Percentiles rank a stretch among this genome's conserved stretches.
Conservation (phyloP, 2,888 invertebrate species). For the Odontomyia ornata region DNA sequence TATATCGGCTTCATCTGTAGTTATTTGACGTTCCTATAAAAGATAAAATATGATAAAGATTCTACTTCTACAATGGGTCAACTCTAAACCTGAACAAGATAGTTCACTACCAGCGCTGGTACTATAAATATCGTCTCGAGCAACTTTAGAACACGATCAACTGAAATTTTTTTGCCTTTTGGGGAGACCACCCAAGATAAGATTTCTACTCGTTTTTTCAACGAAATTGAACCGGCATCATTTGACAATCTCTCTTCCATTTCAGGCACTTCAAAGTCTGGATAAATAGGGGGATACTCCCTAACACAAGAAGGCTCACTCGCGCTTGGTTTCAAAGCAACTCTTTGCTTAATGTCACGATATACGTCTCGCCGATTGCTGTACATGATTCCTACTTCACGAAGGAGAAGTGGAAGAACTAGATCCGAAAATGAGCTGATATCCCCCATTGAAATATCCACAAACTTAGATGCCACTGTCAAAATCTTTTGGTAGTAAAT, state of each 20-base stretch:
- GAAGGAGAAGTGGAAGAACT: conserved; percentile 42
- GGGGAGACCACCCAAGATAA: conserved; percentile 42
- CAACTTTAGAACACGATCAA: conserved; percentile 5
- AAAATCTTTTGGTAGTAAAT: conserved; percentile 35
- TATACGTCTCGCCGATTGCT: conserved; percentile 3
- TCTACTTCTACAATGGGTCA: background rate
- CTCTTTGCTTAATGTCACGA: background rate
- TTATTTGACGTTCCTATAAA: conserved; percentile 46
- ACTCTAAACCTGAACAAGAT: conserved; percentile 42
- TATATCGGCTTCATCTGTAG: conserved; percentile 48
- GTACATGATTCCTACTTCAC: conserved; percentile 44
- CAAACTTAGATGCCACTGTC: conserved; percentile 40
- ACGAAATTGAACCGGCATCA: background rate
- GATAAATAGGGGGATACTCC: conserved; percentile 44
- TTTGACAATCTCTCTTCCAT: conserved; percentile 33
- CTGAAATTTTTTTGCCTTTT: conserved; percentile 4
- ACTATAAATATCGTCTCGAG: conserved; percentile 34
- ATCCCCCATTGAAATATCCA: conserved; percentile 45
- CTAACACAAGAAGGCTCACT: conserved; percentile 42
- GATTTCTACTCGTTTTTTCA: conserved; percentile 23
- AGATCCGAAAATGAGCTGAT: conserved; percentile 42
- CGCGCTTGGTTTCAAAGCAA: conserved; percentile 46
- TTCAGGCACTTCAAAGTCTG: conserved; percentile 32
- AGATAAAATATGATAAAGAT: background rate
- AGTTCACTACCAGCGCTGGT: conserved; percentile 40